phyloP scores from a whole-genome alignment of 2,888 invertebrate genomes.

The Limulus polyphemus region DNA sequence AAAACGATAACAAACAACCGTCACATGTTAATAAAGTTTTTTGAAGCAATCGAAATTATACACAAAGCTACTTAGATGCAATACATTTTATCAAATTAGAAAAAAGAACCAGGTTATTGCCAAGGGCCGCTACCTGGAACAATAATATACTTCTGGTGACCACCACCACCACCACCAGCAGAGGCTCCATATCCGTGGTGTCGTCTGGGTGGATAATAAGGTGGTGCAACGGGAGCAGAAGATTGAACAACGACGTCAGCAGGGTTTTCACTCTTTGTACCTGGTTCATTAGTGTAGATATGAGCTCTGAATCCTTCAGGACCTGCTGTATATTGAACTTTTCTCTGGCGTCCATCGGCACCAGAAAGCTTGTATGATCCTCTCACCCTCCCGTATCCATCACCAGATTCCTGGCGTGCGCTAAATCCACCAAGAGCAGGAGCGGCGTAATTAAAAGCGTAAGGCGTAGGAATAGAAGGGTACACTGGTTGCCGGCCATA shows the following conservation, averaged over 20 bases:
- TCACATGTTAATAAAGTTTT: too few relatives aligned
- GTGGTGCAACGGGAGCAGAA: conserved; percentile 3
- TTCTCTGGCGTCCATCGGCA: conserved; percentile 17
- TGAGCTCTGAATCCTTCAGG: conserved; percentile 18
- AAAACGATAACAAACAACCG: too few relatives aligned
- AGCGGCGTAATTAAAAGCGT: conserved; percentile 15
- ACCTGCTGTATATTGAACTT: conserved; percentile 19
- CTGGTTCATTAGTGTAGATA: conserved; percentile 17
- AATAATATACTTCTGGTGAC: too few relatives aligned
- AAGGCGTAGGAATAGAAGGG: conserved; percentile 9
- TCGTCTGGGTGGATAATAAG: too few relatives aligned
- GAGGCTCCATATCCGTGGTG: too few relatives aligned
- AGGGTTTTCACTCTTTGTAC: conserved; percentile 11
- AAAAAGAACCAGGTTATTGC: too few relatives aligned
- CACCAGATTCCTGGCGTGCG: conserved; percentile 15
- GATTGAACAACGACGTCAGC: conserved; percentile 13
- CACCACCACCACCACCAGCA: too few relatives aligned
- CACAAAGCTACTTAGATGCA: too few relatives aligned
- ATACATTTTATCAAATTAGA: too few relatives aligned
- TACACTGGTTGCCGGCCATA: too few relatives aligned
- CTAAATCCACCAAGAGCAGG: conserved; percentile 18
- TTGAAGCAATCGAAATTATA: too few relatives aligned
- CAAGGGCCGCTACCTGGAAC: too few relatives aligned
- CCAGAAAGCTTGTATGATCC: conserved; percentile 19
- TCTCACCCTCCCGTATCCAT: conserved; percentile 16